A percentile compares a stretch with the other conserved stretches of the same genome.
These are phyloP conservation scores for Elgaria multicarinata DNA, from an alignment of 2,113 vertebrate species.

Conservation along the genomic window DNA sequence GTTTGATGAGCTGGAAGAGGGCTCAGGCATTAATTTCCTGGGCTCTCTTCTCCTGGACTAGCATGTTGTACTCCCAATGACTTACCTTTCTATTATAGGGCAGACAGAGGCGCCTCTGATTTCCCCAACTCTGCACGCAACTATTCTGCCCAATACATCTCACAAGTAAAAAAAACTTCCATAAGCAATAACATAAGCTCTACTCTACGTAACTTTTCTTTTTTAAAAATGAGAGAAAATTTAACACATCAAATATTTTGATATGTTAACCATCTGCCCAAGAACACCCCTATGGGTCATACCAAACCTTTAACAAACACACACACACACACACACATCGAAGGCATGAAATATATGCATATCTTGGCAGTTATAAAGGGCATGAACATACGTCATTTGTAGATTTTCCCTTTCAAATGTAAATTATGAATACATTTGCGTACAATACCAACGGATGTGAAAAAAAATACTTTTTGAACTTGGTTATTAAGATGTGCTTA, in stretches of 20 bases:
- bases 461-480: background rate
- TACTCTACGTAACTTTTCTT: background rate
- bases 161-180: background rate
- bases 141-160: background rate
- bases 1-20: background rate
- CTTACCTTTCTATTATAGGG: background rate
- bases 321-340: too few species aligned
- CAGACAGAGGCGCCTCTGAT: background rate
- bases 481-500: background rate
- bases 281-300: too few species aligned
- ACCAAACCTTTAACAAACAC: background rate
- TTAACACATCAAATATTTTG: background rate
- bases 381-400: background rate
- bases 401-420: background rate
- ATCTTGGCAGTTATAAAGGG: background rate
- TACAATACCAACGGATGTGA: background rate
- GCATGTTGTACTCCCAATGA: too few species aligned
- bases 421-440: background rate
- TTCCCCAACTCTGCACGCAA: background rate
- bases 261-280: background rate
- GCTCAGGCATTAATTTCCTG: background rate
- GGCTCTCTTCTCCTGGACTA: background rate
- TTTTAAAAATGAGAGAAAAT: background rate
- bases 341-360: background rate
- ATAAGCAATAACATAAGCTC: background rate